Base-by-base conservation (phyloP, 2,888 invertebrate genomes). In the Girardia tigrina region DNA sequence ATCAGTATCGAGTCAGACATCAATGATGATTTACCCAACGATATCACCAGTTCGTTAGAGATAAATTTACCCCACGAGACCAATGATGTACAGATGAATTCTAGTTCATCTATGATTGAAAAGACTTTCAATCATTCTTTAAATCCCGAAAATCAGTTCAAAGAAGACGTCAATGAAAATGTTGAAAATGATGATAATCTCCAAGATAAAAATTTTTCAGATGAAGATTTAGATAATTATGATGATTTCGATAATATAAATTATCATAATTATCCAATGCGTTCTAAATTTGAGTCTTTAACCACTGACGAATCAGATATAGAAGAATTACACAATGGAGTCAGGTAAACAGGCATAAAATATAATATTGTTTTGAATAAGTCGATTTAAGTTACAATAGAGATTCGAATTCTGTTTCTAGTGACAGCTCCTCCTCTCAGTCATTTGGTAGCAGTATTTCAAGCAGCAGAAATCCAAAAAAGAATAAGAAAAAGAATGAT, bases 401-500 rank as follows among this genome's bases (percentile, higher is more conserved):
- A 16, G 56, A 56, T 56, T 56, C 56, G n/a, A n/a, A 56, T 8
- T 56, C 56, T 56, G 56, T 56, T 6, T 56, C 56, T 2, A 56
- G 56, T 56, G 56, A 56, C n/a, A 56, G 56, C 23, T 56, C 56
- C 4, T 56, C 56, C n/a, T 56, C 56, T 56, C 20, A 56, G 23
- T 56, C 56, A 56, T 56, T 56, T 56, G 56, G 56, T 56, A 56
- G 56, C n/a, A 56, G 56, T 56, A 56, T 56, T 12, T 56, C 56
- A n/a, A 56, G 56, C 23, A 56, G 56, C n/a, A 56, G 56, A 56
- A 56, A 56, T n/a, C 56, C 56, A n/a, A 56, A 56, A 56, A 56
- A 56, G n/a, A 36, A 36, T 36, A 4, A 23, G n/a, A 56, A 56
- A 4, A 56, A 56, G n/a, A 16, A n/a, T 12, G 56, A 56, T 8